A percentile compares a stretch with the other conserved stretches of the same genome.
Evolutionary conservation across 2,888 invertebrate genomes (phyloP).

Genomic region (Pollenia amentaria): DNA sequence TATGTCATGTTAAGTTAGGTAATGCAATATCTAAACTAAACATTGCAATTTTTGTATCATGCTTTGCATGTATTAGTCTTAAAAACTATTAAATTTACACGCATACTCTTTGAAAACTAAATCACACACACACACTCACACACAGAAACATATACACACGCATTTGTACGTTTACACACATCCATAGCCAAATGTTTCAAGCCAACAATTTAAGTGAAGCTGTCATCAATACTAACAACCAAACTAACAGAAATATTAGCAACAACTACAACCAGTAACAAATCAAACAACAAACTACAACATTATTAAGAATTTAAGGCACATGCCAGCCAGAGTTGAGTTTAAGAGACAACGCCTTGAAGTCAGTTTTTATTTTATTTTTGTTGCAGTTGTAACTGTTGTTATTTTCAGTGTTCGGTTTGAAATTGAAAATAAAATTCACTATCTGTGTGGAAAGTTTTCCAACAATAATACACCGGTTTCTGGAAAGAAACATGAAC

Average conservation of each 20-base stretch:
- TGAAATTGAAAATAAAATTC: not conserved
- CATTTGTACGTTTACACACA: not conserved
- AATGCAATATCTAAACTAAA: conserved; percentile 65
- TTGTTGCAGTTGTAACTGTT: conserved; percentile 17
- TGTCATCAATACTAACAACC: conserved; percentile 67
- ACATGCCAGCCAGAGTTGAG: conserved; percentile 60
- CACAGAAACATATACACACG: not conserved
- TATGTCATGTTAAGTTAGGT: conserved; percentile 72
- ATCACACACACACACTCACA: not conserved
- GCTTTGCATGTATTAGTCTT: conserved; percentile 26
- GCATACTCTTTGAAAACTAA: conserved; percentile 11
- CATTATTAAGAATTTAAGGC: conserved; percentile 73
- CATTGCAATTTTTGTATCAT: conserved; percentile 51
- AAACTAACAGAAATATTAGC: conserved; percentile 41
- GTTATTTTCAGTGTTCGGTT: conserved; percentile 6
- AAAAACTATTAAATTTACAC: conserved; percentile 31
- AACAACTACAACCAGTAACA: conserved; percentile 34
- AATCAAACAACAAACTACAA: conserved; percentile 64
- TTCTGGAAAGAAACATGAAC: not conserved
- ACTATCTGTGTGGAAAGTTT: conserved; percentile 32
- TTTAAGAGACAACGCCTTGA: conserved; percentile 71
- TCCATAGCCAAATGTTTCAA: conserved; percentile 23
- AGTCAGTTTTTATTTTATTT: conserved; percentile 44
- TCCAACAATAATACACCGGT: conserved; percentile 33
- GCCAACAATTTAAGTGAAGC: conserved; percentile 69